phyloP scores from a whole-genome alignment of 1,140 invertebrate genomes.

The Mya arenaria region DNA sequence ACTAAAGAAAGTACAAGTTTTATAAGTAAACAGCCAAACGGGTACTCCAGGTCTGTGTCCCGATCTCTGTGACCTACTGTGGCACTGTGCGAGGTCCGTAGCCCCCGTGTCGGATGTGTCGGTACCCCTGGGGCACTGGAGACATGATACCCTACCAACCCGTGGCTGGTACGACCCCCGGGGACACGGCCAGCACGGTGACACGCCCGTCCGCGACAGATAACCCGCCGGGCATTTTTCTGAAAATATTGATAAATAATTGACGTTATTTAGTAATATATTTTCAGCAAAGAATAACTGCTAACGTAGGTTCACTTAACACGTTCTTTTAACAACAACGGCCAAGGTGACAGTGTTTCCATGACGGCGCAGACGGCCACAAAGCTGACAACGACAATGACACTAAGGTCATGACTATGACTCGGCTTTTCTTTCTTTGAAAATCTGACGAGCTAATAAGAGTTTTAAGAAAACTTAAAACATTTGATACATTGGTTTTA shows the following conservation, averaged over 20 bases:
- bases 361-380: too few relatives aligned
- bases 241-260: conserved; percentile 58
- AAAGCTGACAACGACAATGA: too few relatives aligned
- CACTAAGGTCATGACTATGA: too few relatives aligned
- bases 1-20: too few relatives aligned
- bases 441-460: too few relatives aligned
- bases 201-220: conserved; percentile 96
- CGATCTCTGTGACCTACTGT: too few relatives aligned
- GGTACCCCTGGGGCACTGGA: conserved; percentile 75
- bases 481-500: too few relatives aligned
- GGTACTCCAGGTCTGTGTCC: too few relatives aligned
- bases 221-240: conserved; percentile 94
- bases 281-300: neutral
- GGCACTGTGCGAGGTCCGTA: conserved; percentile 71
- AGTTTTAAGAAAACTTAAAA: too few relatives aligned
- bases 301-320: neutral
- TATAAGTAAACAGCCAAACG: too few relatives aligned
- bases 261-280: neutral
- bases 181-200: conserved; percentile 97
- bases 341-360: too few relatives aligned
- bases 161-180: conserved; percentile 87
- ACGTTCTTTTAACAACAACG: neutral
- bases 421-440: too few relatives aligned
- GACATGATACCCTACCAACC: conserved; percentile 80
- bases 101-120: conserved; percentile 71